phyloP scores from a whole-genome alignment of 2,888 invertebrate species.

The Ormyrus pomaceus region DNA sequence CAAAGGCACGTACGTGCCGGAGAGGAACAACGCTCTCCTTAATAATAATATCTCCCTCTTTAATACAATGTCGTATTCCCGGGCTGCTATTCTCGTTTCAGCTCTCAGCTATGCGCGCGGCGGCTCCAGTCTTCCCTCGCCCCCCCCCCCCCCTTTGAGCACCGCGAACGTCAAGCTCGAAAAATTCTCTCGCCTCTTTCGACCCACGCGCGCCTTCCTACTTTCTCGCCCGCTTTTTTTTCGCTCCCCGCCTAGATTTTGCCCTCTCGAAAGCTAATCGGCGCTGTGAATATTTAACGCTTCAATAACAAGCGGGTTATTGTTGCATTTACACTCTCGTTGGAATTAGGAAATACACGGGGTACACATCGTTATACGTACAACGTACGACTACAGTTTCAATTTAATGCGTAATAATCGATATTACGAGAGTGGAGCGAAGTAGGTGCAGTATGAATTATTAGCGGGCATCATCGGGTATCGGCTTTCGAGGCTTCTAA shows the following conservation, averaged over 20 bases:
- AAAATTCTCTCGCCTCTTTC: constrained; percentile 5
- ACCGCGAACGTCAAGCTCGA: constrained; percentile 16
- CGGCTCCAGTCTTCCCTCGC: not conserved
- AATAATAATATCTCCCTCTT: constrained; percentile 20
- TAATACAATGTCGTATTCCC: constrained; percentile 2
- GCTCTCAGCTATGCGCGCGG: not conserved
- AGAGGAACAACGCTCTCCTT: constrained; percentile 9
- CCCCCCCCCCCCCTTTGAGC: not conserved
- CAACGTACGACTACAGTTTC: not conserved
- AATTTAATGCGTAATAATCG: not conserved
- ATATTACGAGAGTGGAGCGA: not conserved
- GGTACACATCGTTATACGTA: too few species aligned
- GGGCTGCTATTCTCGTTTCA: constrained; percentile 24
- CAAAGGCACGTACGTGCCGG: constrained; percentile 14
- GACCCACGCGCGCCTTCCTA: too few species aligned
- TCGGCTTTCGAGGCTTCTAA: too few species aligned
- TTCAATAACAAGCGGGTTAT: too few species aligned
- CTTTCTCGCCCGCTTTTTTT: too few species aligned
- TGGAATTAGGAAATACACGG: too few species aligned
- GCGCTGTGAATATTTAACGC: too few species aligned
- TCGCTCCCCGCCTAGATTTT: too few species aligned
- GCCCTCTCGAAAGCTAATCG: too few species aligned
- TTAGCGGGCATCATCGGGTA: too few species aligned
- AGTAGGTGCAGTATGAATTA: too few species aligned
- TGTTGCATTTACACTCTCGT: too few species aligned